Conservation (phyloP, 2,888 invertebrate species). For the Nysson spinosus region DNA sequence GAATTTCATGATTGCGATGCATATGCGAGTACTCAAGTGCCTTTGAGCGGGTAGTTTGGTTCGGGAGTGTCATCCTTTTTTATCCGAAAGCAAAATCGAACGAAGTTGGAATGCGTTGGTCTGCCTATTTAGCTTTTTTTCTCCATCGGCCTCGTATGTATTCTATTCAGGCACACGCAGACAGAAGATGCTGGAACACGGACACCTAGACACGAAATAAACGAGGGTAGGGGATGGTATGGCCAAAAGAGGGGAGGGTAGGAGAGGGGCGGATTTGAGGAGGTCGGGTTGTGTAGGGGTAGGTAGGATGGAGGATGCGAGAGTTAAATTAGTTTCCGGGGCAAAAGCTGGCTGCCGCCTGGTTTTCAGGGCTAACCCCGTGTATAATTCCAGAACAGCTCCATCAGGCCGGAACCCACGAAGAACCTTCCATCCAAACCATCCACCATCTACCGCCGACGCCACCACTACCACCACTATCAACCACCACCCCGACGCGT, state of each 20-base stretch:
- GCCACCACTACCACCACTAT: constrained; percentile 30
- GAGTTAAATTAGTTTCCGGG: constrained; percentile 75
- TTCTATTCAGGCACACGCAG: neutral
- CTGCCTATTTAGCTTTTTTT: constrained; percentile 2
- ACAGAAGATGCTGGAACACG: neutral
- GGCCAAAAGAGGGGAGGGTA: constrained; percentile 11
- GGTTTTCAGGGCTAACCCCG: constrained; percentile 68
- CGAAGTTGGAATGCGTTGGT: neutral
- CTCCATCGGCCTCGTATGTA: neutral
- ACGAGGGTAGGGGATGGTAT: neutral
- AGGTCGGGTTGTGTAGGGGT: neutral
- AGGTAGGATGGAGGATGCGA: constrained; percentile 57
- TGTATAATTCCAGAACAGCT: constrained; percentile 72
- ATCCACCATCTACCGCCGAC: constrained; percentile 48
- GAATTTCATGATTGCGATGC: neutral
- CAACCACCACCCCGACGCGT: constrained; percentile 35
- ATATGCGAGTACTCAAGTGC: constrained; percentile 6
- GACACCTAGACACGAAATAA: neutral
- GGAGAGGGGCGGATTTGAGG: constrained; percentile 25
- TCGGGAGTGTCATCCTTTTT: constrained; percentile 1
- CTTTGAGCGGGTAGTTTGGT: constrained; percentile 11
- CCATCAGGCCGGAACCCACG: constrained; percentile 66
- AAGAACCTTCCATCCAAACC: constrained; percentile 58
- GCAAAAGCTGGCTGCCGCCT: constrained; percentile 67
- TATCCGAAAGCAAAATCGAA: constrained; percentile 5